Base-by-base conservation (phyloP, 2,113 vertebrate species). In the Dasyornis broadbenti region DNA sequence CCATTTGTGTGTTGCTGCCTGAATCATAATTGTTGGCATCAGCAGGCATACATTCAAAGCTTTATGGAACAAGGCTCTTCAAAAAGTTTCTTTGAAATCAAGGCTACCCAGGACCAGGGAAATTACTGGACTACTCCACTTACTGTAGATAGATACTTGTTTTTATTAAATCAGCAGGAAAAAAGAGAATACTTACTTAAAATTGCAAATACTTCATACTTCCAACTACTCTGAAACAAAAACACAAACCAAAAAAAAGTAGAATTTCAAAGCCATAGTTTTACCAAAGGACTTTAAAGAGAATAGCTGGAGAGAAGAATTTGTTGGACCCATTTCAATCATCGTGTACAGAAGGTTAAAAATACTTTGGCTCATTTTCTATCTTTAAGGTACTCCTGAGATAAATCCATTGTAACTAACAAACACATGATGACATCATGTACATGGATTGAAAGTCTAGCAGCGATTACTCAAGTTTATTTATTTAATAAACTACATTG, bases 21-120 rank as follows among this genome's bases (percentile, higher is more conserved):
- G 93, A 96, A 90, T 95, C 89, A 91, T 94, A 89, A 87, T 66
- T 30, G 63, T 82, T 96, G 95, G 91, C 87, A 75, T 57, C 17
- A 9, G 47, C 31, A 84, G 85, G 39, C 70, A 92, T 69, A 72
- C 63, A 71, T 94, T 92, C 45, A 79, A 83, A 92, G 70, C 85
- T 61, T 94, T 66, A 80, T 86, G 80, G 82, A 98, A 96, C 35
- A 56, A 40, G 8, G 64, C 52, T 95, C 86, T 92, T 90, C 53
- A 69, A 90, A 94, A 96, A 69, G 61, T 96, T 92, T 94, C 82
- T 97, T 95, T 24, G 40, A 93, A 96, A 96, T 90, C 61, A 76
- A 97, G 89, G 64, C 86, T 94, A 77, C 26, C 26, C 33, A 76
- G 65, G 42, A 94, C 44, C 70, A 92, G 90, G 70, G 50, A 91